Base-by-base conservation (phyloP, 1,140 invertebrate genomes). In the Charaxes varanes region DNA sequence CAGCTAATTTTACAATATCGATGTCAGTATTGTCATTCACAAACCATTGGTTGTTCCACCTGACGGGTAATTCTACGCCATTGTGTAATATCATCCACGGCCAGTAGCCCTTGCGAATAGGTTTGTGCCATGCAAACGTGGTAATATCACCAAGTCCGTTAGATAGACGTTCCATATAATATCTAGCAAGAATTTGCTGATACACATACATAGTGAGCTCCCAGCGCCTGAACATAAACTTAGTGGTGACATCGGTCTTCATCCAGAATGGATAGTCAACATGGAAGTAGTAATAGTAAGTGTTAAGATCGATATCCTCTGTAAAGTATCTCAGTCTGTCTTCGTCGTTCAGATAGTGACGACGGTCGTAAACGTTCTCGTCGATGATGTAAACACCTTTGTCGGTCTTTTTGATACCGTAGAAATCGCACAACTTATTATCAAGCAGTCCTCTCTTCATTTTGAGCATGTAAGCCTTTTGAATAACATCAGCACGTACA, bases 221-320 rank as follows among this genome's bases (percentile, higher is more conserved):
- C 34, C 88, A 89, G 35, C 88, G 87, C 48, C 88, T 80, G n/a
- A 79, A 69, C 41, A 83, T 85, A 13, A 85, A 61, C 10, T 88
- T 74, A n/a, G 78, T 68, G 10, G 14, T 48, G n/a, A 88, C 74
- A 13, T 85, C 81, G 38, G 85, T 84, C 21, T 82, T 85, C 60
- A 90, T 65, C 88, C 88, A 91, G 85, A 88, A 88, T 30, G 91
- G 89, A 68, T 89, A 89, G 19, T 88, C 83, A 44, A 88, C 66
- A 38, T 91, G 88, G 82, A 89, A 87, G 68, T 91, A 89, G 74
- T 88, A 91, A 72, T 91, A 90, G 66, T 88, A 90, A 2, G 86
- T 80, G 51, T 91, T 92, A 18, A 90, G 72, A 13, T 89, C 90
- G 50, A 91, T 86, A 55, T 91, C 90, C 70, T 92, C 90, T 12